Conservation (phyloP, 2,113 vertebrate genomes). For the Lichenostomus cassidix region DNA sequence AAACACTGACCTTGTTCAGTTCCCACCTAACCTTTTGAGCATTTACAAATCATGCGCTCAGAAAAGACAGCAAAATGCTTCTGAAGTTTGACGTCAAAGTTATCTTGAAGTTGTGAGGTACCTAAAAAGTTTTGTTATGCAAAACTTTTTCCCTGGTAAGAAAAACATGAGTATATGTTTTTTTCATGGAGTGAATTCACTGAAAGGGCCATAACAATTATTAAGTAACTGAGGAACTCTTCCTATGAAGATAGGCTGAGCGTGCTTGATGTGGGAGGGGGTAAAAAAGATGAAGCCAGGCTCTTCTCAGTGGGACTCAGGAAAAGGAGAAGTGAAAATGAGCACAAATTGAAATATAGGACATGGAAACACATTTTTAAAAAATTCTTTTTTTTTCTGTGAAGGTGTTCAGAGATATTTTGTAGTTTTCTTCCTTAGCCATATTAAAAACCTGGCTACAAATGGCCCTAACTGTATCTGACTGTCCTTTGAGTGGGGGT, state of each 20-base stretch:
- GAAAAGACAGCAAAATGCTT: background rate
- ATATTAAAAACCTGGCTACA: background rate
- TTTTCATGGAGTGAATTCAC: background rate
- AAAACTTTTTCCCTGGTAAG: background rate
- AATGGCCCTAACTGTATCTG: background rate
- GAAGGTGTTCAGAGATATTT: background rate
- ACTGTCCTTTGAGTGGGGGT: background rate
- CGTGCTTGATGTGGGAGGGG: background rate
- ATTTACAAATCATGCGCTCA: background rate
- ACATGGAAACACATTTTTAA: background rate
- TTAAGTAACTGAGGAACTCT: background rate
- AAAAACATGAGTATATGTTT: background rate
- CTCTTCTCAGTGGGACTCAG: background rate
- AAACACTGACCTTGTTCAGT: background rate
- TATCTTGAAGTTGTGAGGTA: background rate
- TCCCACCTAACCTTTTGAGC: background rate
- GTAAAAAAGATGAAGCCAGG: background rate
- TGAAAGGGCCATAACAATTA: background rate
- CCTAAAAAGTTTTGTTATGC: background rate
- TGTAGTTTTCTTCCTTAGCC: background rate
- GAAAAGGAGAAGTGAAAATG: background rate
- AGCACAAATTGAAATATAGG: background rate
- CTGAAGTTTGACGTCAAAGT: background rate
- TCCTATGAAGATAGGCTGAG: background rate
- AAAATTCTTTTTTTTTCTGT: fast-evolving